These are phyloP conservation scores for Pipra filicauda DNA, from an alignment of 2,113 vertebrate species.

Conservation along the genomic window DNA sequence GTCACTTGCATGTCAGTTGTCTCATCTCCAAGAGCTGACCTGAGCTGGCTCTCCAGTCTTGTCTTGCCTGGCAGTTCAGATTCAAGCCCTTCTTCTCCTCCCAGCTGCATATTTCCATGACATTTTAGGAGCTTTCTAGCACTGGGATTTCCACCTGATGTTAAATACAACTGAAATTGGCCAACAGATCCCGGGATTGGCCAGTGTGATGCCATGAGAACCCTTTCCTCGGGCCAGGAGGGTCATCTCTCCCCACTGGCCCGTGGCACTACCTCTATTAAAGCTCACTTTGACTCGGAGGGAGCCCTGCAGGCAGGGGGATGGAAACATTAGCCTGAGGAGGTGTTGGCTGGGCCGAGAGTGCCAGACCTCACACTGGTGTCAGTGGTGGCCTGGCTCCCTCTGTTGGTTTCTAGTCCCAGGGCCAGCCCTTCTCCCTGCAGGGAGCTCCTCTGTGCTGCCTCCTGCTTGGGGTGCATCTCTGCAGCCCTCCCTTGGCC, in stretches of 20 bases:
- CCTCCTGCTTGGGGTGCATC: not conserved
- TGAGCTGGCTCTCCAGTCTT: not conserved
- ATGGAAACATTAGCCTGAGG: not conserved
- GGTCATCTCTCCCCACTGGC: not conserved
- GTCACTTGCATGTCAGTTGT: not conserved
- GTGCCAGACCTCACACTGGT: fast-evolving
- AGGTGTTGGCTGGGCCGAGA: not conserved
- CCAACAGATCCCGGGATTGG: not conserved
- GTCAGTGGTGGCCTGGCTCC: not conserved
- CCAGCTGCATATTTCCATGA: not conserved
- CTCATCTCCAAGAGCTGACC: not conserved
- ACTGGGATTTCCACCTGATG: not conserved
- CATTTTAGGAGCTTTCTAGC: not conserved
- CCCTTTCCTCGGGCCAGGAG: not conserved
- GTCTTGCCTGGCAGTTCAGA: not conserved
- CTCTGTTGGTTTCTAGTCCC: not conserved
- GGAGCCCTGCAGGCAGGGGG: not conserved
- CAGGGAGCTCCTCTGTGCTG: not conserved
- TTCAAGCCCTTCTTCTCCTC: not conserved
- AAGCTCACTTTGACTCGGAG: not conserved
- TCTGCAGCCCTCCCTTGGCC: not conserved
- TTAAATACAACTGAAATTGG: not conserved
- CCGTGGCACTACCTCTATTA: not conserved
- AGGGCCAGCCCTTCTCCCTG: not conserved
- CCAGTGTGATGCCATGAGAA: not conserved